Base-by-base conservation (phyloP, 2,113 vertebrate genomes). In the Mustela lutreola region DNA sequence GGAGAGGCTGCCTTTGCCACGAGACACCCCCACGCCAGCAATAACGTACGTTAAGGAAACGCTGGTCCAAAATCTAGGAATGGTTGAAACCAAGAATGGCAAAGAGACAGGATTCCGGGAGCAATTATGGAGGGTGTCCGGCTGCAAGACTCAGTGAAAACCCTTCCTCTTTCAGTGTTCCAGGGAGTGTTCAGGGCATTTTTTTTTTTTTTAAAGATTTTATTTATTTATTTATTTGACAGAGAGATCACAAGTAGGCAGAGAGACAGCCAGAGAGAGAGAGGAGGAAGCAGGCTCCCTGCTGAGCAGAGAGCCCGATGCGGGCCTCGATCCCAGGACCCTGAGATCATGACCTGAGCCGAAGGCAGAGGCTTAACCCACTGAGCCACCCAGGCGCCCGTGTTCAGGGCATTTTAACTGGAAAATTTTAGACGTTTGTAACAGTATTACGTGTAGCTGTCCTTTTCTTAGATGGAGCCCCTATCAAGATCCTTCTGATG, bases 11-110 rank as follows among this genome's bases (percentile, higher is more conserved):
- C 7, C 0, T 50, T 16, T 28, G 39, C 53, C 31, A 4, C 0
- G 18, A 28, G 70, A 5, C 4, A 39, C 58, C 4, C 36, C 6
- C 0, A 11, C 11, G 7, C 18, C 22, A 15, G 12, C 9, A 36
- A 4, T 1, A 2, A 22, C 12, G 14, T 0, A 5, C 12, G 5
- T 33, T 12, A 15, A 70, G 33, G 19, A 21, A 21, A 79, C 1
- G 5, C 15, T 5, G 1, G 2, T 16, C 21, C 36, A 28, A 62
- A 33, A 11, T 36, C 28, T 36, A 19, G 15, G 75, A 11, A 21
- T 4, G 14, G 92, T 9, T 9, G 39, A 53, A 42, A 19, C 31
- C 33, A 56, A 28, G 60, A 63, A 67, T 6, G 36, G 10, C 0
- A 0, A 53, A 39, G 39, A 86, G 62, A 33, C 9, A 36, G 65